Base-by-base conservation (phyloP, 2,113 vertebrate genomes). In the Hippolais icterina region DNA sequence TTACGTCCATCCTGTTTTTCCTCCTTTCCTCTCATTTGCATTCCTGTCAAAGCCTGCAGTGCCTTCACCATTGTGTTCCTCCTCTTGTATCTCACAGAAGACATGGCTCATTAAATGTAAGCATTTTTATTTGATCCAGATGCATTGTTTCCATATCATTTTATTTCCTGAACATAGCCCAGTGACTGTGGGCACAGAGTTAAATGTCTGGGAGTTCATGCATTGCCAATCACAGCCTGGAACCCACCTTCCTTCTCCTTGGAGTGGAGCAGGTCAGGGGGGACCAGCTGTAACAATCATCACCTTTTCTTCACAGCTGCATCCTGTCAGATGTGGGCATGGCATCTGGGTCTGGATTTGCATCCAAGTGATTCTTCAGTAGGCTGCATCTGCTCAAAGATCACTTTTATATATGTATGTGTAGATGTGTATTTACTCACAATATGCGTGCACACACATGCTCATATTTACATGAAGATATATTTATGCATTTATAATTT, bases 1-100 rank as follows among this genome's bases (percentile, higher is more conserved):
- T 75, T 94, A 76, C 80, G 24, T 80, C 79, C 24, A 21, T 69
- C 50, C 80, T 96, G 97, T 75, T 88, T 85, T 68, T 83, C 75
- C 80, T 90, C 84, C 27, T 80, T 95, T 91, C 78, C 85, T 85
- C 87, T 87, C 84, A 61, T 95, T 97, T 96, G 91, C 93, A 57
- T 95, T 95, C 91, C 91, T 83, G 91, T 77, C 89, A 97, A 95
- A 75, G 89, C 92, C 85, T 83, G 17, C 6, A 87, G 79, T 78
- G 84, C 52, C 74, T 93, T 90, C 90, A 76, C 92, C 82, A 94
- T 93, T 33, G 3, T 50, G 35, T 4, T 94, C 91, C 63, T 86
- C 70, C 8, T 2, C 39, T 54, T 4, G 5, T 66, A n/a, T 44
- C 70, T 90, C 35, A 16, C 49, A n/a, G 59, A 41, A 80, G 53